A percentile compares a stretch with the other conserved stretches of the same genome.
Conservation (phyloP, 2,113 vertebrate species). For the Aythya baeri region DNA sequence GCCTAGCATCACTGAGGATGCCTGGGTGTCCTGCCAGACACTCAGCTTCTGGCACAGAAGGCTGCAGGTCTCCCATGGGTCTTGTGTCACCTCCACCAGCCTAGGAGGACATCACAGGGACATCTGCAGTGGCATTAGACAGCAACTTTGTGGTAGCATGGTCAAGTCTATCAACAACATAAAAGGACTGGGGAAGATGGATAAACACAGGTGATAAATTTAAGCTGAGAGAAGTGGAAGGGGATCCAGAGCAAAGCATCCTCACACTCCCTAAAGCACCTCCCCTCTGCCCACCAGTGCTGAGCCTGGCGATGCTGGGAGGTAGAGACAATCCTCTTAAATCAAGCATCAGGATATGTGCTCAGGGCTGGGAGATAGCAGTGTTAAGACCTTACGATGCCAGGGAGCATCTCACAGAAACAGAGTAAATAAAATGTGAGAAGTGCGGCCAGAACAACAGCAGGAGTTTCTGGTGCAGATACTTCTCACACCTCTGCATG, state of each 20-base stretch:
- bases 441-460: not conserved
- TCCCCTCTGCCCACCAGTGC: not conserved
- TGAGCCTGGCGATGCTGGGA: not conserved
- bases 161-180: not conserved
- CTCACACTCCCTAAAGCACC: not conserved
- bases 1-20: accelerated
- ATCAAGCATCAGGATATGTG: not conserved
- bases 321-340: not conserved
- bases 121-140: not conserved
- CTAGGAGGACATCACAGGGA: not conserved
- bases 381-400: not conserved
- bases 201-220: not conserved
- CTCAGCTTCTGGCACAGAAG: not conserved
- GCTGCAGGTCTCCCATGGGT: not conserved
- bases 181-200: not conserved
- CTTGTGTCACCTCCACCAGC: not conserved
- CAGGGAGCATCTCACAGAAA: not conserved
- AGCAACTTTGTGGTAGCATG: not conserved
- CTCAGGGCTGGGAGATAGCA: not conserved
- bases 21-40: not conserved
- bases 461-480: not conserved
- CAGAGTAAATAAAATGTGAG: accelerated
- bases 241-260: not conserved
- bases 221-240: not conserved
- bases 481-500: not conserved